phyloP scores from a whole-genome alignment of 2,113 vertebrate species.

The Corythaixoides concolor region DNA sequence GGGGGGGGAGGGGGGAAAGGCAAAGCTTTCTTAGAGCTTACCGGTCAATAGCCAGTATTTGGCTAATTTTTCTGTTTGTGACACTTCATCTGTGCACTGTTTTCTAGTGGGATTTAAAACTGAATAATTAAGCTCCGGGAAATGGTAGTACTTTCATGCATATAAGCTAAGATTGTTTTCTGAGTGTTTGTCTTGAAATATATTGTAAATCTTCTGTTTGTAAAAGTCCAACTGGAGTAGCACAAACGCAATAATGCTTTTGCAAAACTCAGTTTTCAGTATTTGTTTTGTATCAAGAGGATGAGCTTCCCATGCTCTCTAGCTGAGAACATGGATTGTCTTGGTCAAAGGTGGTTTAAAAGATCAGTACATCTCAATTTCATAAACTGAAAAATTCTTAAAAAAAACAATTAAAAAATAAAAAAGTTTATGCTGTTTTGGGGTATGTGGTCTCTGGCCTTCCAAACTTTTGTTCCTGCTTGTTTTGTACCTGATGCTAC shows the following conservation, averaged over 20 bases:
- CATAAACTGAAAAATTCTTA: background rate
- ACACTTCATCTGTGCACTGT: background rate
- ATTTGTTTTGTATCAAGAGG: background rate
- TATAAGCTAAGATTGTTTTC: background rate
- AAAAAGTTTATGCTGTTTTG: background rate
- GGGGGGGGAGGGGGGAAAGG: fast-evolving
- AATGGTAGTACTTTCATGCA: background rate
- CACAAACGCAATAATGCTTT: background rate
- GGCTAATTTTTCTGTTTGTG: background rate
- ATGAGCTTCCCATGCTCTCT: background rate
- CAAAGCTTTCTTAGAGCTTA: background rate
- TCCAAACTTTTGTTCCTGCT: background rate
- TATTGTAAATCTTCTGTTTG: background rate
- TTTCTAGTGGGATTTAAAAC: background rate
- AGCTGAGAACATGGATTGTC: background rate
- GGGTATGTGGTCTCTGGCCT: background rate
- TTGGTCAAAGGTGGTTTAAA: background rate
- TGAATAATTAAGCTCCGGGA: background rate
- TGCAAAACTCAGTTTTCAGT: background rate
- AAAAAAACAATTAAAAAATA: background rate
- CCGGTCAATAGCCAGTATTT: background rate
- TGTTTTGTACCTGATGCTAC: background rate
- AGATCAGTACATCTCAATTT: background rate
- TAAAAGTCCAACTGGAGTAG: background rate
- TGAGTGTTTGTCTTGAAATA: background rate